Conservation (phyloP, 2,888 invertebrate genomes). For the Lochmaea capreae region DNA sequence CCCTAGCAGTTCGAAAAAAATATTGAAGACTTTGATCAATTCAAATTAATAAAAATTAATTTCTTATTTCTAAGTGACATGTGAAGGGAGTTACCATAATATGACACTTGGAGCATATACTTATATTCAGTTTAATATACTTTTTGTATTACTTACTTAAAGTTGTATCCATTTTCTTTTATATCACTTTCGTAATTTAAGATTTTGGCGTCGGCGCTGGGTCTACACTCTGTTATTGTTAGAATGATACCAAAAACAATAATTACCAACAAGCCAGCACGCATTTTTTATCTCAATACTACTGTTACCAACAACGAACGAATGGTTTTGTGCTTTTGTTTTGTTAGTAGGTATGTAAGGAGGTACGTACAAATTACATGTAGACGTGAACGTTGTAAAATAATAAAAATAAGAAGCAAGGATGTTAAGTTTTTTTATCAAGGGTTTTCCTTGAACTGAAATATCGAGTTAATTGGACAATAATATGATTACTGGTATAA, state of each 20-base stretch:
- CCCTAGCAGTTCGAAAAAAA: no score
- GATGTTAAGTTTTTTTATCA: neutral
- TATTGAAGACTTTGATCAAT: no score
- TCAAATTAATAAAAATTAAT: no score
- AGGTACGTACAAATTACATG: slow-evolving; percentile 4
- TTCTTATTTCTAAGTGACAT: no score
- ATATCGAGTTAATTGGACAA: neutral
- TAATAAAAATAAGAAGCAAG: neutral
- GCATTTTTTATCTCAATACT: neutral
- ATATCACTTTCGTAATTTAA: slow-evolving; percentile 13
- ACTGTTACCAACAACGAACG: neutral
- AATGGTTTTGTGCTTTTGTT: neutral
- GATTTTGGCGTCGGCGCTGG: slow-evolving; percentile 7
- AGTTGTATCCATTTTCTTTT: slow-evolving; percentile 15
- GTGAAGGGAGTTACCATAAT: no score
- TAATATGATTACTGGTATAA: neutral
- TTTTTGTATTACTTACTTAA: slow-evolving; percentile 22
- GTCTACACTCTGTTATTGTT: neutral
- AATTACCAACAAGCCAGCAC: neutral
- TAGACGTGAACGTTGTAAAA: neutral
- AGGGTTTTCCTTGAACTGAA: neutral
- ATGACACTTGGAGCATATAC: no score
- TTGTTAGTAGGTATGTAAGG: neutral
- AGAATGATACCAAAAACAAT: neutral
- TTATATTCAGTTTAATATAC: no score